Conservation (phyloP, 2,888 invertebrate genomes). For the Drosophila putrida region DNA sequence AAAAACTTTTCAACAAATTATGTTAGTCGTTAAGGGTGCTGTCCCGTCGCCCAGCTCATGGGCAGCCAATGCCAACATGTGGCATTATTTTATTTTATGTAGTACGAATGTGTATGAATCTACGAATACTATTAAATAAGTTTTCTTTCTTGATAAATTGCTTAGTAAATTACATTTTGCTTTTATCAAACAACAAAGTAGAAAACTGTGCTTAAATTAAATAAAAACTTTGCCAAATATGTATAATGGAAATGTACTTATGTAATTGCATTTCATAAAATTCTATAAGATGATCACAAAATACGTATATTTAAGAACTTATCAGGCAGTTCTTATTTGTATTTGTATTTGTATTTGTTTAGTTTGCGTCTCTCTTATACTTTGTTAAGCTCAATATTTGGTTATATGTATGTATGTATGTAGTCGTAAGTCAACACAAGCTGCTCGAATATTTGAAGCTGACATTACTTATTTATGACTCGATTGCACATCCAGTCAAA, state of each 20-base stretch:
- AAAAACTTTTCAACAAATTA: slow-evolving; percentile 81
- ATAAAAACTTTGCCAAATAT: slow-evolving; percentile 4
- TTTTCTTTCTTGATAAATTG: slow-evolving; percentile 12
- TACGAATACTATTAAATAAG: slow-evolving; percentile 11
- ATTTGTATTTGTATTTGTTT: neutral
- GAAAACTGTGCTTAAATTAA: slow-evolving; percentile 17
- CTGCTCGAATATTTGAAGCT: slow-evolving; percentile 48
- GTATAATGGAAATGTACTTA: slow-evolving; percentile 4
- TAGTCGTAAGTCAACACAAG: slow-evolving; percentile 30
- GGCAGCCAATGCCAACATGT: slow-evolving; percentile 13
- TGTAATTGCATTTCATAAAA: slow-evolving; percentile 11
- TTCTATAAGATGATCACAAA: neutral
- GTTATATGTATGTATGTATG: too few species aligned
- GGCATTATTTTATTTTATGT: slow-evolving; percentile 7
- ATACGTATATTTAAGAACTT: neutral
- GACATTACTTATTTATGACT: slow-evolving; percentile 55
- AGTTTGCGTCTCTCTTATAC: neutral
- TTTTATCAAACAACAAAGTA: slow-evolving; percentile 14
- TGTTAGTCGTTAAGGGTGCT: slow-evolving; percentile 61
- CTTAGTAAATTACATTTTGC: slow-evolving; percentile 22
- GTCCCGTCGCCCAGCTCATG: neutral
- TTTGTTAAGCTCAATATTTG: neutral
- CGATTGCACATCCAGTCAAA: slow-evolving; percentile 18
- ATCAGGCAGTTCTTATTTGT: slow-evolving; percentile 8
- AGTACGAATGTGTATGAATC: slow-evolving; percentile 9